Base-by-base conservation (phyloP, 92 coral and sea anemone genomes). In the Muricea muricata region DNA sequence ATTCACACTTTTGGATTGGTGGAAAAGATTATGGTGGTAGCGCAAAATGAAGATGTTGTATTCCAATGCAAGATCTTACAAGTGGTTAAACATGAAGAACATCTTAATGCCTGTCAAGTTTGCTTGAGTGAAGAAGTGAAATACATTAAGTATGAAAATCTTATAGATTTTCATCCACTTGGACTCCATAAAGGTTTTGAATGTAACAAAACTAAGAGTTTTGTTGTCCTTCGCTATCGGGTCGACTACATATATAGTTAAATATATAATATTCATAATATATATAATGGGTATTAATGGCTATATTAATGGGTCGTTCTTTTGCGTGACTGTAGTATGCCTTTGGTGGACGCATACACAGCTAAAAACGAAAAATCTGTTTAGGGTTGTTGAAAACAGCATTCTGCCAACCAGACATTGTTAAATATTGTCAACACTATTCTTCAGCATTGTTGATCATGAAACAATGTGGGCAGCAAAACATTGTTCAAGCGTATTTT, bases 191-290 rank as follows among this genome's bases (percentile, higher is more conserved):
- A 26, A 70, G 76, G 76, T 13, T 70, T 70, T 70, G 76, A 42
- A 13, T 70, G 48, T 13, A 70, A 70, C 52, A 18, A 33, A 14
- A 70, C 46, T 70, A 70, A 70, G 31, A 39, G 30, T 10, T 70
- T 34, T 39, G 76, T 70, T 39, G 48, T 70, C 48, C 76, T 70
- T 70, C 76, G 76, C 48, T 70, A 70, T 70, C 76, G 26, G 39
- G 76, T 70, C 32, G 76, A 34, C 28, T 42, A 14, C 39, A 34
- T 39, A 39, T 33, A 70, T n/a, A 54, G n/a, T 37, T n/a, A 14
- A 37, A 13, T 35, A 39, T 29, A 26, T 29, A 37, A 4, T 37
- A 37, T 37, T 4, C 5, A 4, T 37, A 37, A 37, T 4, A 37
- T 9, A 4, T 9, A 4, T 4, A 37, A n/a, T n/a, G n/a, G 42